Evolutionary conservation across 2,797 vertebrate genomes (phyloP), one percentile per base, ranked within the genome.

Genomic region (Lutra lutra): DNA sequence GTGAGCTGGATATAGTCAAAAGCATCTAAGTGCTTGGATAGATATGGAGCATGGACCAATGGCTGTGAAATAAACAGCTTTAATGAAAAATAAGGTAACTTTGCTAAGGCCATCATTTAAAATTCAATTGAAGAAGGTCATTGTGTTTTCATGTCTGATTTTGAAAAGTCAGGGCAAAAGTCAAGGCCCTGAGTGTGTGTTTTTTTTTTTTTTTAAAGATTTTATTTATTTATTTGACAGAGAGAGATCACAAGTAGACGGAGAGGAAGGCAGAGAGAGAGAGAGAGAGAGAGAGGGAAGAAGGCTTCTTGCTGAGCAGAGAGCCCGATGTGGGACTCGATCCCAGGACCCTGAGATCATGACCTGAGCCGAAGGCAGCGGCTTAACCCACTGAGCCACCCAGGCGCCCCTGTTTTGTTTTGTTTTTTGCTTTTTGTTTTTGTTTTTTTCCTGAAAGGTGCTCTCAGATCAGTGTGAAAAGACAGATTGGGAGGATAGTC

Each of bases 41-140:
- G 64, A 27, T 15, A n/a, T 48, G 40, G 38, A 56, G 43, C 27
- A 21, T 0, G 85, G 38, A 48, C 54, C 80, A 32, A 91, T 20
- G 46, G 62, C 9, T 23, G 32, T 78, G 66, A 94, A 84, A 43
- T 51, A 89, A 62, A 48, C 17, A 40, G 48, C 66, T 23, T 86
- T 80, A 46, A 87, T 66, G 56, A 73, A 84, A 95, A 85, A 93
- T 58, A 70, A 93, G 29, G 66, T 54, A 68, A 17, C 58, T 68
- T 56, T 73, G 18, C 66, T 48, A 54, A 89, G 85, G 38, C 15
- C 80, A 75, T 88, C 64, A 73, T 87, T 86, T 94, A 83, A 96
- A 95, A 96, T 91, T 88, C n/a, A 17, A 25, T 58, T 89, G 93
- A 80, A 93, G 66, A 83, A 79, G 70, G 38, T 60, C 43, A 43